These are phyloP conservation scores for Rhyacichthys aspro DNA, from an alignment of 2,797 vertebrate species.

Conservation along the genomic window DNA sequence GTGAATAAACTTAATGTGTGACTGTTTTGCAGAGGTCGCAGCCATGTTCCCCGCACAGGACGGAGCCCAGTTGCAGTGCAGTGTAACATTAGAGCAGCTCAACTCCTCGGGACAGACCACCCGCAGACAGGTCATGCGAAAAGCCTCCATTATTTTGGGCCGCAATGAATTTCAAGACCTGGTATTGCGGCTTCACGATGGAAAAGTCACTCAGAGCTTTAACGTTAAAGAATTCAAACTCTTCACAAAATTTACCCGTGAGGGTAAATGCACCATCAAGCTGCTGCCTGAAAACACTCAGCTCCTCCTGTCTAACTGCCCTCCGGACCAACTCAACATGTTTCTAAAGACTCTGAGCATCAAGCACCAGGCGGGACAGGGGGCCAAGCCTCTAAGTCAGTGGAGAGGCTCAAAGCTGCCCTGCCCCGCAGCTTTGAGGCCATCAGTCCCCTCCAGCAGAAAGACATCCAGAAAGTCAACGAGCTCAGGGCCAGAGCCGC, in stretches of 20 bases:
- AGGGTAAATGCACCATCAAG: conserved; percentile 88
- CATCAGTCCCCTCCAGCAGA: conserved; percentile 90
- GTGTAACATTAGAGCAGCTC: conserved; percentile 85
- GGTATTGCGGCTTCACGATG: conserved; percentile 80
- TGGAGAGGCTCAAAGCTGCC: conserved; percentile 79
- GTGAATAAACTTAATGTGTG: not conserved
- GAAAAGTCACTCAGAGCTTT: conserved; percentile 79
- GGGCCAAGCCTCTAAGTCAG: conserved; percentile 65
- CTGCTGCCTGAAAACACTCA: conserved; percentile 81
- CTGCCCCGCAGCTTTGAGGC: conserved; percentile 84
- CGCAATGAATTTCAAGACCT: conserved; percentile 91
- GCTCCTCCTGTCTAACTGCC: conserved; percentile 91
- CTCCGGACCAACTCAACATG: conserved; percentile 83
- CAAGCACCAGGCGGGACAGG: conserved; percentile 81
- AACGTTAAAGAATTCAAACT: conserved; percentile 81
- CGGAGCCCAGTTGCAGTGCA: conserved; percentile 81
- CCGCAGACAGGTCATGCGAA: conserved; percentile 82
- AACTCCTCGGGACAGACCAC: conserved; percentile 75
- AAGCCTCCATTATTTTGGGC: conserved; percentile 84
- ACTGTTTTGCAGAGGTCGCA: not conserved
- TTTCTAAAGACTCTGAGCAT: conserved; percentile 89
- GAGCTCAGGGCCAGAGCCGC: conserved; percentile 45
- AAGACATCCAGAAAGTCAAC: conserved; percentile 80
- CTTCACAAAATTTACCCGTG: conserved; percentile 86
- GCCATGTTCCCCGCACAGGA: conserved; percentile 64